Base-by-base conservation (phyloP, 1,140 invertebrate species). In the Pollicipes pollicipes region DNA sequence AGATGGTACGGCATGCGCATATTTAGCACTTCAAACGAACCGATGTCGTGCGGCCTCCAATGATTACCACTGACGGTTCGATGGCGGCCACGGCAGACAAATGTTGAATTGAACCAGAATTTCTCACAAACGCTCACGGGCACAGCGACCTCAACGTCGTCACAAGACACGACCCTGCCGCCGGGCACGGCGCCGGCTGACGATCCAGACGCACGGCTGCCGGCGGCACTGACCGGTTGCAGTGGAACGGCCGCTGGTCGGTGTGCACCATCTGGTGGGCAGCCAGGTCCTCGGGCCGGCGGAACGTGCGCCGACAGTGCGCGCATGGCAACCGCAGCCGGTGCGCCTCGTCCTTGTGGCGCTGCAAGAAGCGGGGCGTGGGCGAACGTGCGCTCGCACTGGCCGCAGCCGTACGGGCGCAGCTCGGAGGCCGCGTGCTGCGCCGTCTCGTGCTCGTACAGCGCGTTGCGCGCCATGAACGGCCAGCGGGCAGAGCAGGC, bases 291-390 rank as follows among this genome's bases (percentile, higher is more conserved):
- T 2, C 45, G 2, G 2, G 8, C 45, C 45, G 45, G 6, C 45
- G 45, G 45, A 58, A 58, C 10, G 45, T 58, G 13, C 45, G 13
- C 45, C 21, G 8, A 21, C 45, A 58, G 45, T 24, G 45, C 2
- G 10, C 21, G 17, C 45, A 58, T 2, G 45, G 45, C 45, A 58
- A 21, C 21, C 6, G 45, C 45, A 10, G 45, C 13, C 21, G 13
- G 45, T 58, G 45, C 45, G 45, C 45, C 45, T 6, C 45, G 2
- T 58, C 21, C 45, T 58, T 10, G 45, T 58, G 45, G 85, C 82
- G 67, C 82, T 79, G 69, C 83, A 83, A 0, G 78, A 77, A 24
- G 78, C 74, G 27, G 82, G 74, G 35, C 16, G 30, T 24, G 72
- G n/a, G 72, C 64, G 45, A 58, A 58, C 45, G 17, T 58, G 13